Evolutionary conservation across 2,888 invertebrate species (phyloP).

Genomic region (Sicus ferrugineus): DNA sequence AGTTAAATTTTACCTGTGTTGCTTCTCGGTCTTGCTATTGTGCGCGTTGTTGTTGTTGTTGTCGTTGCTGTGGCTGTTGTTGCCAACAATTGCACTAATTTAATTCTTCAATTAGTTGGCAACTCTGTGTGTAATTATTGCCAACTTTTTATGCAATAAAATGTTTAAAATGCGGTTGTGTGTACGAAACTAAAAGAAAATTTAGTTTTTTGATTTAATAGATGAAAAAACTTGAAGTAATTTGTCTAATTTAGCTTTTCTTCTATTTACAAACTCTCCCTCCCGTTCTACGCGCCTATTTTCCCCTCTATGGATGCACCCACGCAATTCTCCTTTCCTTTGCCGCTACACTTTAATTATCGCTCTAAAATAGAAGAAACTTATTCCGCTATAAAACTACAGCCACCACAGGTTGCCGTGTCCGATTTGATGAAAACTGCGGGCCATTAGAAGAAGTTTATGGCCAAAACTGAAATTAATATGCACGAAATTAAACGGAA

Average conservation of each 20-base stretch:
- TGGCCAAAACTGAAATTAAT: constrained; percentile 9
- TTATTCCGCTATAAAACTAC: neutral
- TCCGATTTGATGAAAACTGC: neutral
- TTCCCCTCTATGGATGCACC: neutral
- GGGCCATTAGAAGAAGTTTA: constrained; percentile 15
- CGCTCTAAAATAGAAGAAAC: neutral
- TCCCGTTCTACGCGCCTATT: neutral
- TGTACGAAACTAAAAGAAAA: too few species aligned
- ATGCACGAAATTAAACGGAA: constrained; percentile 19
- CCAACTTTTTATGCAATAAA: constrained; percentile 3
- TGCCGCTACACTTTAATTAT: neutral
- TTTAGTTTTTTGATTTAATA: too few species aligned
- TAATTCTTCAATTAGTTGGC: constrained; percentile 40
- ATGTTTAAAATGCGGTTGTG: constrained; percentile 16
- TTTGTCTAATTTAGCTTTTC: too few species aligned
- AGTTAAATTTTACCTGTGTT: constrained; percentile 2
- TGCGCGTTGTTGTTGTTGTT: constrained; percentile 11
- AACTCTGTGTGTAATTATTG: constrained; percentile 25
- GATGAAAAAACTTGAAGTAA: too few species aligned
- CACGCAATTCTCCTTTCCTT: neutral
- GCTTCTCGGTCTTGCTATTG: neutral
- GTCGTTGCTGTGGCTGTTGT: neutral
- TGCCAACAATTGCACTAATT: constrained; percentile 38
- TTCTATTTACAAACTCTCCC: too few species aligned
- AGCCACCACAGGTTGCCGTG: neutral